Evolutionary conservation across 2,113 vertebrate genomes (phyloP), one percentile per base, ranked within the genome.

Genomic region (Noturus placidus): DNA sequence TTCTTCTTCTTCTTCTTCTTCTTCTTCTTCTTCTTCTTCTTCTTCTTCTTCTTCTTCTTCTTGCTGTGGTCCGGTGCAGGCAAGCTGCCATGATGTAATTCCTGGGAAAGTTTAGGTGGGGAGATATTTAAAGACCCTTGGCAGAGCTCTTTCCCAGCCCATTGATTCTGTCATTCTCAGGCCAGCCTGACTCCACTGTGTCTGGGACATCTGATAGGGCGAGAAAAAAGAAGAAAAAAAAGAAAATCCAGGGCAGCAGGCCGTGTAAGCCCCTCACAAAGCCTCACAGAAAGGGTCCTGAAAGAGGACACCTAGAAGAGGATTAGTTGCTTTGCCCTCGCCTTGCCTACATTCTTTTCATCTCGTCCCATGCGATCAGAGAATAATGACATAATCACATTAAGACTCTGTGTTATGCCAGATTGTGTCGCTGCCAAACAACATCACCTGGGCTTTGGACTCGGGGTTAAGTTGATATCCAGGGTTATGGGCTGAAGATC

Each of bases 161-260:
- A 94, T 93, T 94, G 94, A 95, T 94, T 93, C 92, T 95, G 94
- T 95, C 94, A 94, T 91, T 93, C 94, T 93, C 91, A 92, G 92
- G 91, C 91, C 61, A 86, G 93, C 87, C 93, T 92, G 95, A 94
- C 95, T 95, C 95, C 94, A 92, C 94, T 92, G 92, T 93, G 94
- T 95, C 95, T 95, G 93, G 93, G 95, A 95, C 94, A 95, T 95
- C 93, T 93, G 93, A 96, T 95, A 94, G 94, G 93, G 92, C 7
- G 50, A 35, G 35, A 76, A 42, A 87, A 87, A 82, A 74, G n/a
- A n/a, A 77, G 14, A 57, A 57, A 54, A 81, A 35, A 80, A 52
- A 17, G 74, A 77, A 78, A 91, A 95, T 92, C 90, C 90, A 91
- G 93, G 93, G 92, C 95, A 94, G 93, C 92, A 89, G 94, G 94